Percentiles rank a stretch among this genome's conserved stretches.
phyloP scores from a whole-genome alignment of 2,113 vertebrate genomes.

The Ophiodon elongatus region DNA sequence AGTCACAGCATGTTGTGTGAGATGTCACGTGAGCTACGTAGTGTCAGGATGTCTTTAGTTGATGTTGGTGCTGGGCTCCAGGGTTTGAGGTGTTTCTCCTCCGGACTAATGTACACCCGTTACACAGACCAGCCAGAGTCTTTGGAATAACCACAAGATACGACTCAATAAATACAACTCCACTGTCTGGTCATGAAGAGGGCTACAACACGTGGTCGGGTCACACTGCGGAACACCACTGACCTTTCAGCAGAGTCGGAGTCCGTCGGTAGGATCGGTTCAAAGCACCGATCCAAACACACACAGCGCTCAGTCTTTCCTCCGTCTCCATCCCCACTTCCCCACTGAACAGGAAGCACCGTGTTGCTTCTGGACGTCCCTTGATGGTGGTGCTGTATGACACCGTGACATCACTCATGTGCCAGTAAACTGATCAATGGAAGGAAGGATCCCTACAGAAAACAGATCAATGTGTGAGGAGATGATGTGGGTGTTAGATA shows the following conservation, averaged over 20 bases:
- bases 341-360: conserved; percentile 12
- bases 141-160: conserved; percentile 2
- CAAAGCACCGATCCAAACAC: background rate
- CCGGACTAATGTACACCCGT: background rate
- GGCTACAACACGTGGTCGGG: background rate
- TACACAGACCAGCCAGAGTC: background rate
- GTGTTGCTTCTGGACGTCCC: conserved; percentile 9
- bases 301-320: background rate
- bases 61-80: background rate
- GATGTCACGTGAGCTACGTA: background rate
- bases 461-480: background rate
- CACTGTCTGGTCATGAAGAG: conserved; percentile 13
- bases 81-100: conserved; percentile 9
- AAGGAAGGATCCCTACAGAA: conserved; percentile 72
- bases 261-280: conserved; percentile 3
- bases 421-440: conserved; percentile 73
- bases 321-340: background rate
- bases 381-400: background rate
- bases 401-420: conserved; percentile 60
- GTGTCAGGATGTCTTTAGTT: background rate
- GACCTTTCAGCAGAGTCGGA: conserved; percentile 48
- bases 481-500: background rate
- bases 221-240: conserved; percentile 1
- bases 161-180: background rate
- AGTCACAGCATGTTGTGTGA: background rate